Evolutionary conservation across 2,888 invertebrate species (phyloP), one percentile per base, ranked within the genome.

Genomic region (Drepana falcataria): DNA sequence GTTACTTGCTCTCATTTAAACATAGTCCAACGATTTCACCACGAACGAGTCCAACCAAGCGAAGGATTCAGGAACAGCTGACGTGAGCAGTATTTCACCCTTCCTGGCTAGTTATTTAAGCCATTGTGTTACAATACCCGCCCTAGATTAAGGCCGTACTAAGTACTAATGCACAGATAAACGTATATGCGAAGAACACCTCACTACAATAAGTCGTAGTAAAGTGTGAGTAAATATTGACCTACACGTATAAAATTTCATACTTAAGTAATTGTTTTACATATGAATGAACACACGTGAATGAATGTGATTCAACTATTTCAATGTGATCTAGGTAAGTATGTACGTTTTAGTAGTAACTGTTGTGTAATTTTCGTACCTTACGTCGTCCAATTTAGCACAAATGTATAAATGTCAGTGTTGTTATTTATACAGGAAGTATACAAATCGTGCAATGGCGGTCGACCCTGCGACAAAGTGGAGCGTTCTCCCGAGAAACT

Each of bases 401-500:
- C 21, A 21, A 21, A 21, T 21, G 21, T 21, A 21, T 21, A 21
- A 21, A 21, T 21, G 21, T 21, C 21, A 21, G 21, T 21, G 21
- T 21, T 21, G 21, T 21, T 21, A 21, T 21, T 63, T 70, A 61
- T 54, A 52, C 48, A 48, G 51, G 53, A 56, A 56, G 55, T 66
- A 68, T 63, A 75, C 68, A 73, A 76, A 78, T 77, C 68, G 63
- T 65, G 60, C 65, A 66, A 67, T 66, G 73, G 71, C 69, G 74
- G 73, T 75, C 74, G 78, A 75, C 73, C 71, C 74, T 68, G 73
- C 76, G 74, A 73, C 71, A 70, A 69, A 44, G 44, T 9, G 71
- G 66, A 73, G 74, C 75, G 71, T 66, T 64, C 70, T 74, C 77
- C 71, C 71, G 71, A 78, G 80, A 84, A 86, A 86, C 86, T 85